These are phyloP conservation scores for Lochmaea capreae DNA, from an alignment of 2,888 invertebrate species.

Conservation along the genomic window DNA sequence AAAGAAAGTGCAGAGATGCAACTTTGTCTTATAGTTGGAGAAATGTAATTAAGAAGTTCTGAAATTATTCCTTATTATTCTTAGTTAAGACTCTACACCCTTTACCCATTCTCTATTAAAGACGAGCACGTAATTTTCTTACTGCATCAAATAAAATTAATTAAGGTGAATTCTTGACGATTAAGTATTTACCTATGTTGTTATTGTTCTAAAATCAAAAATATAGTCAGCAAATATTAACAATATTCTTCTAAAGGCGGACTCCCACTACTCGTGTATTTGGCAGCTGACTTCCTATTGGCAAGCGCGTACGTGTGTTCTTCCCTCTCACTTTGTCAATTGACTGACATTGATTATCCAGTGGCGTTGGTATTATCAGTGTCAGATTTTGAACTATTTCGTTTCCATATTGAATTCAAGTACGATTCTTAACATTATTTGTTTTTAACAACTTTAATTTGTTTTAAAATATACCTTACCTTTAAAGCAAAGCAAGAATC, in stretches of 20 bases:
- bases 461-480: too few species aligned
- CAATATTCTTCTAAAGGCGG: background rate
- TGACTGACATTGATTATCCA: too few species aligned
- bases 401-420: too few species aligned
- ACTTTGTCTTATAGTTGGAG: slow-evolving; percentile 32
- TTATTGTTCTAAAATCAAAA: background rate
- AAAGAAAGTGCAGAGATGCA: slow-evolving; percentile 37
- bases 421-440: too few species aligned
- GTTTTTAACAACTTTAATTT: too few species aligned
- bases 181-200: background rate
- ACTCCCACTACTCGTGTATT: too few species aligned
- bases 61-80: slow-evolving; percentile 42
- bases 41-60: slow-evolving; percentile 41
- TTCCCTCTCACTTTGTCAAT: too few species aligned
- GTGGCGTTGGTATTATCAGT: too few species aligned
- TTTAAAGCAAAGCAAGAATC: too few species aligned
- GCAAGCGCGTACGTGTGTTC: too few species aligned
- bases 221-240: background rate
- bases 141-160: background rate
- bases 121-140: slow-evolving; percentile 3
- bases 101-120: slow-evolving; percentile 1
- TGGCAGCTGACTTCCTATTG: too few species aligned
- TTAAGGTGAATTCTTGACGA: background rate
- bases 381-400: too few species aligned
- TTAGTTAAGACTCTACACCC: slow-evolving; percentile 20